Evolutionary conservation across 2,888 invertebrate genomes (phyloP).

Genomic region (Scotopteryx bipunctaria): DNA sequence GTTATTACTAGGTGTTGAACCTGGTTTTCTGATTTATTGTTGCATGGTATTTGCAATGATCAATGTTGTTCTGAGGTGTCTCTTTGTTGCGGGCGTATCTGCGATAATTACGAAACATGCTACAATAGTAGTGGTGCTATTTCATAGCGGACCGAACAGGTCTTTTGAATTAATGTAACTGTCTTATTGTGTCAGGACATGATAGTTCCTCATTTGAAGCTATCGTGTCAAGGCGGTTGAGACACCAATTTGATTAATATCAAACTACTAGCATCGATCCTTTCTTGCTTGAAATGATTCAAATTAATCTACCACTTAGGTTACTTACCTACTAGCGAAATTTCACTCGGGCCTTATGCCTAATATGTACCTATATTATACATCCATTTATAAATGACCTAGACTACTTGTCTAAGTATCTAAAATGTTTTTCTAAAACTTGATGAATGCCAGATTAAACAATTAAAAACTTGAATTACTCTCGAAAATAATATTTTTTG

Average conservation of each 20-base stretch:
- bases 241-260: conserved; percentile 11
- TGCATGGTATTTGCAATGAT: conserved; percentile 67
- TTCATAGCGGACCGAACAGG: conserved; percentile 40
- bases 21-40: conserved; percentile 74
- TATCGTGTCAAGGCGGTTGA: conserved; percentile 18
- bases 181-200: conserved; percentile 32
- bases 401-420: no score
- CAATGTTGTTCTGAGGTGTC: conserved; percentile 66
- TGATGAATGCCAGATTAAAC: no score
- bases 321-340: no score
- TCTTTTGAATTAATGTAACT: conserved; percentile 41
- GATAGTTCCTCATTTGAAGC: conserved; percentile 25
- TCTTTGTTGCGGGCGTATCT: conserved; percentile 60
- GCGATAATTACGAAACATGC: conserved; percentile 54
- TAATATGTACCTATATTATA: no score
- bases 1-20: conserved; percentile 75
- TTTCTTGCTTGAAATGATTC: no score
- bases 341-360: no score
- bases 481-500: no score
- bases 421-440: no score
- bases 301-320: no score
- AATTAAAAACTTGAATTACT: no score
- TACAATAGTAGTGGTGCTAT: conserved; percentile 44
- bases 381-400: no score
- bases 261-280: no score